Conservation (phyloP, 2,113 vertebrate genomes). For the Tor tambroides region DNA sequence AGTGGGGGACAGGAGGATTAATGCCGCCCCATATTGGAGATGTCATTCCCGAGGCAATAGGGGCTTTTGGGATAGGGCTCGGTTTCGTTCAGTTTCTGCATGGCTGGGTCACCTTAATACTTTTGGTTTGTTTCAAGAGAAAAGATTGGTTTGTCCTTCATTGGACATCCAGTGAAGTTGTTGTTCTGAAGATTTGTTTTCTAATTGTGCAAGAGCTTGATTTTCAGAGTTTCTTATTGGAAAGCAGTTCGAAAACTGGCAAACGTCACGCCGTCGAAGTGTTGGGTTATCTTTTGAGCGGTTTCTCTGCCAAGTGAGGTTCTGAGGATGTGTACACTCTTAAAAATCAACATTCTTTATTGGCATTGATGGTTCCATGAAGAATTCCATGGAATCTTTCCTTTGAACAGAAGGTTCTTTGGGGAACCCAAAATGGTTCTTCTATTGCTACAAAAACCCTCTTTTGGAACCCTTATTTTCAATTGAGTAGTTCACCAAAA, state of each 20-base stretch:
- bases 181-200: slow-evolving; percentile 15
- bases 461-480: not conserved
- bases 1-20: slow-evolving; percentile 78
- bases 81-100: slow-evolving; percentile 81
- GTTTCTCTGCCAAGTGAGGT: slow-evolving; percentile 1
- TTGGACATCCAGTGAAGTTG: not conserved
- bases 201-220: slow-evolving; percentile 24
- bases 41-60: slow-evolving; percentile 94
- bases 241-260: not conserved
- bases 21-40: slow-evolving; percentile 97
- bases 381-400: not conserved
- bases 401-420: not conserved
- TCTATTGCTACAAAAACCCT: not conserved
- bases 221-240: not conserved
- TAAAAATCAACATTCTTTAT: not conserved
- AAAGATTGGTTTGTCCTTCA: slow-evolving; percentile 40
- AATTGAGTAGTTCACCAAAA: not conserved
- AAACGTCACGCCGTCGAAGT: not conserved
- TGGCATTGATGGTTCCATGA: not conserved
- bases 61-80: slow-evolving; percentile 69
- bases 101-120: slow-evolving; percentile 94
- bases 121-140: slow-evolving; percentile 70
- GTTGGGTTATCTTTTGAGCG: not conserved
- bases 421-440: not conserved
- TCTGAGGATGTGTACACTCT: slow-evolving; percentile 31